Conservation (phyloP, 2,113 vertebrate species). For the Grallaria varia region DNA sequence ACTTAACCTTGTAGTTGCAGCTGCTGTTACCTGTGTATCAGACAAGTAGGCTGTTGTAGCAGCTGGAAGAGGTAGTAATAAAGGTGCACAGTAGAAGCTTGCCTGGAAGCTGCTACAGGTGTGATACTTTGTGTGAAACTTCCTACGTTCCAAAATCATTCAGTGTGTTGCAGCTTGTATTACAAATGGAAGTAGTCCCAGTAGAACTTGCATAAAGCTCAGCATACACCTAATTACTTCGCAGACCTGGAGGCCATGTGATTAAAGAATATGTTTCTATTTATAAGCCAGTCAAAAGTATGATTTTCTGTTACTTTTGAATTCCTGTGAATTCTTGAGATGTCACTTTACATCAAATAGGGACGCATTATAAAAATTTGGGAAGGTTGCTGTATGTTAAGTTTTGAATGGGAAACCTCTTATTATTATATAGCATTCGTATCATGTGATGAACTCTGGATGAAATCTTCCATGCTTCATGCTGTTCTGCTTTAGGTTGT, state of each 20-base stretch:
- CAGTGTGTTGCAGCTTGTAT: background rate
- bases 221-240: background rate
- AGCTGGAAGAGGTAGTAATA: background rate
- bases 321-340: background rate
- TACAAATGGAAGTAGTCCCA: background rate
- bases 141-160: background rate
- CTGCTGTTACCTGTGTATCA: background rate
- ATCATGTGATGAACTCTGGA: background rate
- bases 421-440: background rate
- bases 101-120: background rate
- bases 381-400: background rate
- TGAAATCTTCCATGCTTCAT: background rate
- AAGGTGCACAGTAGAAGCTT: background rate
- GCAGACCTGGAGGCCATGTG: background rate
- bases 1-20: background rate
- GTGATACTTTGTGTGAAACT: background rate
- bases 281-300: background rate
- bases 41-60: background rate
- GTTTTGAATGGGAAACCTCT: background rate
- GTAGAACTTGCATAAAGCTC: slow-evolving; percentile 3
- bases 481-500: background rate
- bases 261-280: background rate
- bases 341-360: too few species aligned
- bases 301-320: background rate
- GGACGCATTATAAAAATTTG: too few species aligned